Evolutionary conservation across 2,888 invertebrate genomes (phyloP).

Genomic region (Resseliella maxima): DNA sequence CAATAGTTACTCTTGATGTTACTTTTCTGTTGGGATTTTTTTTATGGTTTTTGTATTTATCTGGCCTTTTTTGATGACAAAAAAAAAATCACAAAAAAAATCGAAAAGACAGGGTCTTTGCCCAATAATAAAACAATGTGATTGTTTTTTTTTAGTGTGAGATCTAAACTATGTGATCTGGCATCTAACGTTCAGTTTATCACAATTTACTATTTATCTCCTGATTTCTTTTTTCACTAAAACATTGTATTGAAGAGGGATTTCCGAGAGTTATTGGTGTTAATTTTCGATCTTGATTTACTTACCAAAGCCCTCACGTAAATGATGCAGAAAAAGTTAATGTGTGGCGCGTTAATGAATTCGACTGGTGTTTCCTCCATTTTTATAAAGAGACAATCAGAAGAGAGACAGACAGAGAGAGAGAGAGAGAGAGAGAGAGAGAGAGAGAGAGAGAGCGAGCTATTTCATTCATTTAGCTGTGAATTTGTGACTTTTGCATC

Average conservation of each 20-base stretch:
- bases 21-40: not conserved
- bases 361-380: not conserved
- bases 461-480: slow-evolving; percentile 26
- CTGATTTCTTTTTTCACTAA: not conserved
- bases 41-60: not conserved
- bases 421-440: too few species aligned
- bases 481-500: slow-evolving; percentile 37
- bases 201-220: slow-evolving; percentile 12
- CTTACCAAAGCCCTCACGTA: not conserved
- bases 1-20: not conserved
- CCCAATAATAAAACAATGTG: slow-evolving; percentile 36
- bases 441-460: not conserved
- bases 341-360: slow-evolving; percentile 48
- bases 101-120: not conserved
- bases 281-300: slow-evolving; percentile 48
- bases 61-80: slow-evolving; percentile 14
- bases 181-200: slow-evolving; percentile 34
- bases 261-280: slow-evolving; percentile 28
- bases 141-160: not conserved
- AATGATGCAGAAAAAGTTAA: slow-evolving; percentile 35
- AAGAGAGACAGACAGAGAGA: too few species aligned
- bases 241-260: slow-evolving; percentile 17
- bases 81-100: slow-evolving; percentile 17
- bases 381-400: not conserved
- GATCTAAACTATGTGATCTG: not conserved